Evolutionary conservation across 1,140 invertebrate species (phyloP).

Genomic region (Ceratosolen fusciceps): DNA sequence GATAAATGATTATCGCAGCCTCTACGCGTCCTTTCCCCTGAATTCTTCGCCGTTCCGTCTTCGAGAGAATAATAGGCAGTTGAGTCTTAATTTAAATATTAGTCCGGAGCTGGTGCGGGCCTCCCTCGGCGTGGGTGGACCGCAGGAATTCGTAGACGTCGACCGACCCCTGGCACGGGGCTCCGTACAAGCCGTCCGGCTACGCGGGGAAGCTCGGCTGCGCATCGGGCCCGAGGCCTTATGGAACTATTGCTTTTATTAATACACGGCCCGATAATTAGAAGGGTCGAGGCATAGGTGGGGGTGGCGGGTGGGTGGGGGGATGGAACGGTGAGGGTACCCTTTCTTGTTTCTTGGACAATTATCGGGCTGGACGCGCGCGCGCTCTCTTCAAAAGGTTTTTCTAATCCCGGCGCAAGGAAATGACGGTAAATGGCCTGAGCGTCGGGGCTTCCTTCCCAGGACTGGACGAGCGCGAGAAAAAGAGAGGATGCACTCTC

Average conservation of each 20-base stretch:
- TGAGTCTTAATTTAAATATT: slow-evolving; percentile 26
- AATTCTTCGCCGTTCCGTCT: too few relatives aligned
- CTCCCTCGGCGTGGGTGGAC: background rate
- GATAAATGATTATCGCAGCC: too few relatives aligned
- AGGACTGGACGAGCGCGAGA: background rate
- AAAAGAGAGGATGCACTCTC: background rate
- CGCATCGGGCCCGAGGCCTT: background rate
- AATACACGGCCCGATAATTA: slow-evolving; percentile 29
- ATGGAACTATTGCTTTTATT: slow-evolving; percentile 14
- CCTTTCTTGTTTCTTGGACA: background rate
- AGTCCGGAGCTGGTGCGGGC: background rate
- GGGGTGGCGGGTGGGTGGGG: too few relatives aligned
- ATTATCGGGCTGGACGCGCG: slow-evolving; percentile 11
- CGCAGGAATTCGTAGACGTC: slow-evolving; percentile 13
- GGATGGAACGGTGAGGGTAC: background rate
- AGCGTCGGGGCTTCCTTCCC: background rate
- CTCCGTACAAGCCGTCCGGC: too few relatives aligned
- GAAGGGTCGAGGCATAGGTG: too few relatives aligned
- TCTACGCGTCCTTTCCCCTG: too few relatives aligned
- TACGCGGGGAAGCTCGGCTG: background rate
- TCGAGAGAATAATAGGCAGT: background rate
- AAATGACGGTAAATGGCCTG: slow-evolving; percentile 44
- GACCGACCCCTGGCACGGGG: background rate
- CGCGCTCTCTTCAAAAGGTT: slow-evolving; percentile 47
- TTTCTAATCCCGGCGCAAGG: slow-evolving; percentile 50